phyloP scores from a whole-genome alignment of 2,797 vertebrate genomes.

The Taeniopygia guttata region DNA sequence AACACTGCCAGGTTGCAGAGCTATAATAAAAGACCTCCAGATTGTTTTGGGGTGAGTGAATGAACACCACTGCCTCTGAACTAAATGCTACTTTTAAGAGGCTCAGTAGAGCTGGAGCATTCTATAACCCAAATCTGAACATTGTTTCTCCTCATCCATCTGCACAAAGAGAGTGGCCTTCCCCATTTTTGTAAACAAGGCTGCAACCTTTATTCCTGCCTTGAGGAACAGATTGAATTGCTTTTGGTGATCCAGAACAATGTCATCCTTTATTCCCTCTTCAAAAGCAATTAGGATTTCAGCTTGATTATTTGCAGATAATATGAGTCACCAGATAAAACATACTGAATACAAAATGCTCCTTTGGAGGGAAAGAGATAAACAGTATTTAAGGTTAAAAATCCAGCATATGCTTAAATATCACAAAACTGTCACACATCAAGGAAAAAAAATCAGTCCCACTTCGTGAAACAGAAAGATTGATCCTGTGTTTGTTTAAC shows the following conservation, averaged over 20 bases:
- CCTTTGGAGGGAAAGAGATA: background rate
- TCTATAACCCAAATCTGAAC: fast-evolving
- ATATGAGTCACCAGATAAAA: background rate
- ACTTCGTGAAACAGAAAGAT: background rate
- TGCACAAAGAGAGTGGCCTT: background rate
- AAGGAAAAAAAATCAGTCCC: background rate
- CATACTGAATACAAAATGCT: background rate
- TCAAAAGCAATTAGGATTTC: background rate
- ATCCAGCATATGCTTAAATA: background rate
- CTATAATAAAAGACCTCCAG: background rate
- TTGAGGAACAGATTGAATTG: background rate
- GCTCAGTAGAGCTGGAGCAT: background rate
- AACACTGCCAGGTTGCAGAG: background rate
- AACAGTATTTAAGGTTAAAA: background rate
- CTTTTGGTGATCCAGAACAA: background rate
- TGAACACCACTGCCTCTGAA: background rate
- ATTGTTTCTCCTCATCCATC: background rate
- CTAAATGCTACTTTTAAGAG: background rate
- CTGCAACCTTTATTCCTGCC: background rate
- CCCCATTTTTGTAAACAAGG: background rate
- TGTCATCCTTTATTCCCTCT: background rate
- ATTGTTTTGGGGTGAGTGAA: background rate
- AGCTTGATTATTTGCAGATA: conserved; percentile 7
- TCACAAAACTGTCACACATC: background rate
- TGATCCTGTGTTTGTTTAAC: background rate